Percentiles rank a stretch among this genome's conserved stretches.
These are phyloP conservation scores for Ivindomyrus marchei DNA, from an alignment of 2,113 vertebrate species.

Conservation along the genomic window DNA sequence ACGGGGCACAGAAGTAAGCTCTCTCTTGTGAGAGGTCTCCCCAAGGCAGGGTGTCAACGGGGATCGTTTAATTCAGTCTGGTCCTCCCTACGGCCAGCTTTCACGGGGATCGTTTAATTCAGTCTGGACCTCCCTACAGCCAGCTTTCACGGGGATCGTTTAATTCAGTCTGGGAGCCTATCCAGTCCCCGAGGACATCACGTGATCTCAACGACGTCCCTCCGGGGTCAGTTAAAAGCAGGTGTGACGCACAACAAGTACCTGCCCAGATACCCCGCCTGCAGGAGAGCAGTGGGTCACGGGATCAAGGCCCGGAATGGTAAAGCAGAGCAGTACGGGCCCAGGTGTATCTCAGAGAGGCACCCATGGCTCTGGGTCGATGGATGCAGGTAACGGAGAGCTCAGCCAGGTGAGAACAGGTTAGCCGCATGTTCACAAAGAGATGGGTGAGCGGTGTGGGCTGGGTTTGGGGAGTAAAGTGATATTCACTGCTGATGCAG, in stretches of 20 bases:
- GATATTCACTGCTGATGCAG: constrained; percentile 23
- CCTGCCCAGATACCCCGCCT: background rate
- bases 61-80: background rate
- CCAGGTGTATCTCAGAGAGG: background rate
- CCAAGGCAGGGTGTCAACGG: background rate
- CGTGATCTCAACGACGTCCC: background rate
- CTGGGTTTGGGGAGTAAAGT: constrained; percentile 2
- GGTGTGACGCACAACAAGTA: background rate
- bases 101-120: background rate
- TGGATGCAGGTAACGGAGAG: constrained; percentile 15
- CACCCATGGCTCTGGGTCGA: background rate
- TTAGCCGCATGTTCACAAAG: background rate
- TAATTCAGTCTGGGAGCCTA: background rate
- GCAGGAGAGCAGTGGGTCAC: background rate
- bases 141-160: background rate
- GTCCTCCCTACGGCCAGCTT: background rate
- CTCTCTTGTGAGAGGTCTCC: background rate
- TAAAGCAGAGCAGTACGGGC: background rate
- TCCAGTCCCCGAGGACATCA: background rate
- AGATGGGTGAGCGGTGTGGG: background rate
- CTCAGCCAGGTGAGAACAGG: constrained; percentile 19
- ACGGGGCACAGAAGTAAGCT: background rate
- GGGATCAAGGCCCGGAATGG: background rate
- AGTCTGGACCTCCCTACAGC: background rate
- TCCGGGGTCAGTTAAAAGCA: background rate